phyloP scores from a whole-genome alignment of 2,113 vertebrate species.

The Sylvietta virens region DNA sequence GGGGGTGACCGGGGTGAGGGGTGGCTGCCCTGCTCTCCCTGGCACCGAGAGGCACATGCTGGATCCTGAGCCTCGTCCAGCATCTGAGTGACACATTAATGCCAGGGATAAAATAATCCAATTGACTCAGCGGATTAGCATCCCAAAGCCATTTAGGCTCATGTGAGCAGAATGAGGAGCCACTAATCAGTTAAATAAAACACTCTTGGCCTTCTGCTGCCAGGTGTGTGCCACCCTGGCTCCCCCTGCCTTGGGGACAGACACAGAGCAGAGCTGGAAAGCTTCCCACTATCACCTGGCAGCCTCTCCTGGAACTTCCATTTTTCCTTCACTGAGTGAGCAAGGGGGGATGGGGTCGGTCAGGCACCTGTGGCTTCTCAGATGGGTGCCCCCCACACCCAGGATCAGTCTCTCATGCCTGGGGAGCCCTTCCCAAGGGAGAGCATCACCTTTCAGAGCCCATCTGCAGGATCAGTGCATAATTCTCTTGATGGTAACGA shows the following conservation, averaged over 20 bases:
- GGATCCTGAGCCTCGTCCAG: accelerated
- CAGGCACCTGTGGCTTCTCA: accelerated
- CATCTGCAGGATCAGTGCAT: accelerated
- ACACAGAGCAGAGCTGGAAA: neutral
- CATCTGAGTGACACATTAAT: neutral
- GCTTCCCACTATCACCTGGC: neutral
- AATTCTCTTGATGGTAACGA: neutral
- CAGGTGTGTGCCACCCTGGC: neutral
- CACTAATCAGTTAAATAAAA: constrained; percentile 36
- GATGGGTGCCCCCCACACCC: neutral
- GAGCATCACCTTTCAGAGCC: neutral
- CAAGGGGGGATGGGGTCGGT: neutral
- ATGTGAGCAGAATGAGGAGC: constrained; percentile 11
- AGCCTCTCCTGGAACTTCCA: neutral
- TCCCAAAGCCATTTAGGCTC: constrained; percentile 36
- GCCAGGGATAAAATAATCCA: constrained; percentile 46
- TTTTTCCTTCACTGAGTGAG: neutral
- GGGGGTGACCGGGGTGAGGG: neutral
- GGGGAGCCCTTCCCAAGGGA: accelerated
- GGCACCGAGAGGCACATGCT: neutral
- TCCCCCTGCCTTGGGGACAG: neutral
- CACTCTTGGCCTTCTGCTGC: neutral
- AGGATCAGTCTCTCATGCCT: neutral
- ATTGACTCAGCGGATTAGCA: constrained; percentile 55
- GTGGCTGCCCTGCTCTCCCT: neutral